Evolutionary conservation across 2,113 vertebrate species (phyloP).

Genomic region (Neodontobutis hainanensis): DNA sequence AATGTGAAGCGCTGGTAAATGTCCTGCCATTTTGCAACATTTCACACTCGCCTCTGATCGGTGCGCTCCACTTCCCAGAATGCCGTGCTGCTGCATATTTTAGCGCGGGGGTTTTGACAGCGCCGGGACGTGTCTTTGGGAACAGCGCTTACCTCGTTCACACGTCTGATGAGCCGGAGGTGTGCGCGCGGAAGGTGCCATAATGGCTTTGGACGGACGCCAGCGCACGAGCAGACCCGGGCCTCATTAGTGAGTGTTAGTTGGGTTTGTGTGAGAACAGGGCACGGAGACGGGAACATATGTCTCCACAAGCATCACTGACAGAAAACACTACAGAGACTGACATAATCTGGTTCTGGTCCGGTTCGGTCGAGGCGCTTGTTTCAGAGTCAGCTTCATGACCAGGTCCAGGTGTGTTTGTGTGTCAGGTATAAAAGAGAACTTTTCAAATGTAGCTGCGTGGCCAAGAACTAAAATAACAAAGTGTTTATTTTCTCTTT

Average conservation of each 20-base stretch:
- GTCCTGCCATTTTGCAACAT: conserved; percentile 8
- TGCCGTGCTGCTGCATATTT: neutral
- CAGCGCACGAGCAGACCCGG: neutral
- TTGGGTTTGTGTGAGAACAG: too few relatives aligned
- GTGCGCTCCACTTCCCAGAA: conserved; percentile 1
- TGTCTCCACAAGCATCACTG: too few relatives aligned
- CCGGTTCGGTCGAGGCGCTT: too few relatives aligned
- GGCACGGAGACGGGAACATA: neutral
- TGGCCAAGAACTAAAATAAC: too few relatives aligned
- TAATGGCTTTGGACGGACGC: neutral
- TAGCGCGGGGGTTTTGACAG: neutral
- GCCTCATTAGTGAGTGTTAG: neutral
- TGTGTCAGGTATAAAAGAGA: too few relatives aligned
- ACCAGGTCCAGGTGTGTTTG: too few relatives aligned
- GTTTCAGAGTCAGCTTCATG: too few relatives aligned
- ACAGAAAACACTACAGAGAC: too few relatives aligned
- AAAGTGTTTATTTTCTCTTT: too few relatives aligned
- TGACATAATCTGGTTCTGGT: too few relatives aligned
- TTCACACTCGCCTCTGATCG: conserved; percentile 9
- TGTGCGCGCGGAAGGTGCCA: neutral
- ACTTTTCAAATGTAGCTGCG: too few relatives aligned
- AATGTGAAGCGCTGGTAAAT: conserved; percentile 7
- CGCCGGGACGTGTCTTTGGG: neutral
- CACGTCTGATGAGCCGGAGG: conserved; percentile 8
- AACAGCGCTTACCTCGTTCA: conserved; percentile 7